Evolutionary conservation across 2,888 invertebrate species (phyloP), one percentile per base, ranked within the genome.

Genomic region (Clusia tigrina): DNA sequence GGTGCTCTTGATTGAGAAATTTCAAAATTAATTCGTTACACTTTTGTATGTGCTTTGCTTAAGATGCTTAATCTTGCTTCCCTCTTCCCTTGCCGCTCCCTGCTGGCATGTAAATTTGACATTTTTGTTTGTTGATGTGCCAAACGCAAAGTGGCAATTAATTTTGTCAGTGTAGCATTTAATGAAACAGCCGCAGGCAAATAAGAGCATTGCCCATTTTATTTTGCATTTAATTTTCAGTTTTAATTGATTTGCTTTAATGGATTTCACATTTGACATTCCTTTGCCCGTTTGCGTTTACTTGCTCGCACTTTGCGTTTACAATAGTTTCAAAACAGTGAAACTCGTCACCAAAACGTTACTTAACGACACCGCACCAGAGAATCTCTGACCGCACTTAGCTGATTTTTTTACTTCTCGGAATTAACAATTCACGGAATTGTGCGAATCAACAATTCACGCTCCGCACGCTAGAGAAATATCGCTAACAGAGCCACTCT

Each of bases 121-220:
- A 80, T 78, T 77, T 79, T 74, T 75, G 78, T 79, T 80, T 79
- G 78, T 78, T 73, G 76, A 74, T 67, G 72, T 79, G 80, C 79
- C 79, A 79, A 79, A 72, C 71, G 71, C 69, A 74, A 74, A 77
- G 71, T 75, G 74, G 78, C 78, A 79, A 79, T 80, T 80, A 79
- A 79, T 80, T 78, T 77, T 77, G 74, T 73, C 75, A 74, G 74
- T 76, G 74, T 74, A 76, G 74, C 74, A 76, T 74, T 74, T 74
- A 76, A 74, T 74, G 74, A 72, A 48, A 3, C 48, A 48, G 15
- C 42, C 18, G n/a, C 42, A 42, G 3, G n/a, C 42, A 42, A 15
- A 42, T 42, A 3, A 3, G 42, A 3, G 42, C 42, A 3, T 12
- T 42, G 42, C n/a, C 20, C 22, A 22, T 18, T 3, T 48, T 3